Conservation (phyloP, 2,113 vertebrate species). For the Epinephelus cyanopodus region DNA sequence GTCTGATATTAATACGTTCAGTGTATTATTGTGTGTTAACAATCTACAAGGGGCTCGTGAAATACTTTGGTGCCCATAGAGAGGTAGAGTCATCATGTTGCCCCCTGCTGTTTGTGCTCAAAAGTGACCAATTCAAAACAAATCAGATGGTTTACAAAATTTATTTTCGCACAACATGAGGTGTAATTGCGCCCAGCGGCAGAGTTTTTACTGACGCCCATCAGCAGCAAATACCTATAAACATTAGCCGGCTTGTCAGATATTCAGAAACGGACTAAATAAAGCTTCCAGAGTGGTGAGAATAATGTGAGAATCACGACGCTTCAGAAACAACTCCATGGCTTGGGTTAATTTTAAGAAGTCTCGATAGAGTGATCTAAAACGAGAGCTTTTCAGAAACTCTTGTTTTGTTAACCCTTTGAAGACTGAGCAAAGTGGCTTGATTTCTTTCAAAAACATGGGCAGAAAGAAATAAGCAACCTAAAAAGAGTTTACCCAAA, state of each 20-base stretch:
- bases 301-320: not conserved
- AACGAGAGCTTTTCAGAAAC: not conserved
- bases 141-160: slow-evolving; percentile 49
- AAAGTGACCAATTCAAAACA: slow-evolving; percentile 46
- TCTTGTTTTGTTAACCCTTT: too few species aligned
- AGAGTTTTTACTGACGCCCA: slow-evolving; percentile 12
- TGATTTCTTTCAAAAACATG: too few species aligned
- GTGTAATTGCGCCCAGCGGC: slow-evolving; percentile 55
- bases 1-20: not conserved
- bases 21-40: not conserved
- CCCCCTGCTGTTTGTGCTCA: slow-evolving; percentile 48
- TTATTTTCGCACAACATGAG: slow-evolving; percentile 47
- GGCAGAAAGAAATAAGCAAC: too few species aligned
- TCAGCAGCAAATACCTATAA: slow-evolving; percentile 39
- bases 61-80: not conserved
- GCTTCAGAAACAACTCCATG: not conserved
- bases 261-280: slow-evolving; percentile 1
- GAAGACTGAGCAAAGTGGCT: too few species aligned
- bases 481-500: too few species aligned
- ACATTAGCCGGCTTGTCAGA: slow-evolving; percentile 19
- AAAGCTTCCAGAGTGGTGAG: not conserved
- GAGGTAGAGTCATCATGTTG: slow-evolving; percentile 7
- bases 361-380: not conserved
- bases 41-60: not conserved
- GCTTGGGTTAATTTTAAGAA: slow-evolving; percentile 3